These are phyloP conservation scores for Pogonognathellus flavescens DNA, from an alignment of 1,140 invertebrate genomes.

Conservation along the genomic window DNA sequence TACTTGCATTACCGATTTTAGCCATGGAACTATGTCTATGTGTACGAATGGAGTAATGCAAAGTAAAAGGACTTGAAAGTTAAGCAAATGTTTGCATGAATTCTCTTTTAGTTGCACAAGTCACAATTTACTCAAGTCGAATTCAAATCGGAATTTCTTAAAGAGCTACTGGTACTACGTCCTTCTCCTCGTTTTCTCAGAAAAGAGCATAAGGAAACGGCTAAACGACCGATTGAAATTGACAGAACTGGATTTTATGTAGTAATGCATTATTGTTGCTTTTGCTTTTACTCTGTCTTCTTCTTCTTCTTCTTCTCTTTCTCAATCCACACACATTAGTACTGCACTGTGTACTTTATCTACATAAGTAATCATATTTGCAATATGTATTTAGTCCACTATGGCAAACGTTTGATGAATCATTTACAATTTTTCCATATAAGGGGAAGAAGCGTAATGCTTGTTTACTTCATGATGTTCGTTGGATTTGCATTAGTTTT, in stretches of 20 bases:
- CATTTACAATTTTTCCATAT: no score
- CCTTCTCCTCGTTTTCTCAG: not conserved
- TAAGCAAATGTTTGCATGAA: slow-evolving; percentile 50
- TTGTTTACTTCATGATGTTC: no score
- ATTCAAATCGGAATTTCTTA: slow-evolving; percentile 26
- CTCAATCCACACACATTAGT: not conserved
- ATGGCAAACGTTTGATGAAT: no score
- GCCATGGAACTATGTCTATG: not conserved
- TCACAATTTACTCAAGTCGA: slow-evolving; percentile 11
- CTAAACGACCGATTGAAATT: slow-evolving; percentile 19
- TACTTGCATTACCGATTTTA: not conserved
- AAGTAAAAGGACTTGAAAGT: slow-evolving; percentile 49
- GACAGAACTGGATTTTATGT: not conserved
- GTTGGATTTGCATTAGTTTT: no score
- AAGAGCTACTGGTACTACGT: slow-evolving; percentile 31
- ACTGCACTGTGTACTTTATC: not conserved
- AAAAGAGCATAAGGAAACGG: slow-evolving; percentile 5
- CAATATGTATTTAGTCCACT: no score
- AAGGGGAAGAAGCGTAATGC: no score
- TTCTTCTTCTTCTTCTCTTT: not conserved
- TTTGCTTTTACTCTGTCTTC: no score
- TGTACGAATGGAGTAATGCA: not conserved
- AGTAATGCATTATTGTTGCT: slow-evolving; percentile 21
- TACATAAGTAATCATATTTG: no score
- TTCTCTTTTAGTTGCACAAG: slow-evolving; percentile 4